Evolutionary conservation across 1,140 invertebrate genomes (phyloP).

Genomic region (Penaeus vannamei): DNA sequence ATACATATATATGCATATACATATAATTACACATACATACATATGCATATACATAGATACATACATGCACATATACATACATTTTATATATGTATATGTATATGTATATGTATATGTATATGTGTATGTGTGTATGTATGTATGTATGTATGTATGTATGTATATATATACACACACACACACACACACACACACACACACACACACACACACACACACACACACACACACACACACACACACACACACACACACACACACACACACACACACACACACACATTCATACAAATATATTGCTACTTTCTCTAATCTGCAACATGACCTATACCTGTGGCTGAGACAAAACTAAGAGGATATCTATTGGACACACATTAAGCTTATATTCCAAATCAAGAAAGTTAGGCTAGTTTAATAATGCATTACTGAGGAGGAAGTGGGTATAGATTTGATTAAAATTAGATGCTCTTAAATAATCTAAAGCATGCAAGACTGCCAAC

Average conservation of each 20-base stretch:
- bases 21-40: not conserved
- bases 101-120: not conserved
- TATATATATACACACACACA: not conserved
- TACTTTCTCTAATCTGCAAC: too few relatives aligned
- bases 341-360: not conserved
- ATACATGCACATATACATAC: not conserved
- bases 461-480: slow-evolving; percentile 60
- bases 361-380: slow-evolving; percentile 45
- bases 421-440: slow-evolving; percentile 53
- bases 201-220: not conserved
- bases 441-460: slow-evolving; percentile 63
- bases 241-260: not conserved
- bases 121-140: not conserved
- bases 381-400: slow-evolving; percentile 42
- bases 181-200: not conserved
- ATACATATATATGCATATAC: not conserved
- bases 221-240: slow-evolving; percentile 36
- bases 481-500: slow-evolving; percentile 62
- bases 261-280: not conserved
- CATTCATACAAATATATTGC: too few relatives aligned
- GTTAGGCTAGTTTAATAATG: slow-evolving; percentile 26
- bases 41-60: not conserved
- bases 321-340: too few relatives aligned
- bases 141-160: not conserved
- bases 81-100: not conserved